Evolutionary conservation across 2,888 invertebrate genomes (phyloP), one percentile per base, ranked within the genome.

Genomic region (Scaptomyza flava): DNA sequence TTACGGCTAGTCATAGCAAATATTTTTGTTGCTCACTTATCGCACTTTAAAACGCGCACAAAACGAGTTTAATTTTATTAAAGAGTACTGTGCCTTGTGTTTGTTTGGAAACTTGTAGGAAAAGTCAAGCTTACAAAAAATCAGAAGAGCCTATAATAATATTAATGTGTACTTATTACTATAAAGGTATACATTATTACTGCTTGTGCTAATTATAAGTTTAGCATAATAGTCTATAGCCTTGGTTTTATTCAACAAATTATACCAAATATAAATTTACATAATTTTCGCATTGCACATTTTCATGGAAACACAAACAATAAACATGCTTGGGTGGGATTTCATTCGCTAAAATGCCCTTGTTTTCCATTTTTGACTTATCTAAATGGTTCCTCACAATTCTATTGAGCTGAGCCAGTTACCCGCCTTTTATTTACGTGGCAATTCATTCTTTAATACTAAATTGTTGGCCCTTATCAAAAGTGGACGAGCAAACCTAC

Each of bases 271-370:
- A 14, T 23, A 48, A 65, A 87, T 88, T 88, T 64, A 54, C 87
- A 86, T 87, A 87, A 72, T 71, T 69, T 77, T 59, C 54, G 60
- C 77, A 77, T 79, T 79, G 68, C 50, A 54, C 57, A n/a, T 57
- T 57, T 73, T 73, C 73, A 50, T 23, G 23, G 50, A 60, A 68
- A 48, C 3, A 5, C 8, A 14, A 20, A 20, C 58, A 50, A 51
- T 27, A 34, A 33, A 12, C 12, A n/a, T 48, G 51, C 20, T 46
- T 38, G 8, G 11, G 9, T 7, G 11, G 51, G 17, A 47, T 20
- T 31, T 38, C 48, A 46, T 30, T 30, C 11, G 42, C 3, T 33
- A n/a, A 34, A 34, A 48, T 30, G 20, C 20, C 12, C 33, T 41
- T 14, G 31, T 41, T 51, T 0, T 17, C 27, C 34, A 51, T 53